phyloP scores from a whole-genome alignment of 2,113 vertebrate genomes.

The Catharus bicknelli region DNA sequence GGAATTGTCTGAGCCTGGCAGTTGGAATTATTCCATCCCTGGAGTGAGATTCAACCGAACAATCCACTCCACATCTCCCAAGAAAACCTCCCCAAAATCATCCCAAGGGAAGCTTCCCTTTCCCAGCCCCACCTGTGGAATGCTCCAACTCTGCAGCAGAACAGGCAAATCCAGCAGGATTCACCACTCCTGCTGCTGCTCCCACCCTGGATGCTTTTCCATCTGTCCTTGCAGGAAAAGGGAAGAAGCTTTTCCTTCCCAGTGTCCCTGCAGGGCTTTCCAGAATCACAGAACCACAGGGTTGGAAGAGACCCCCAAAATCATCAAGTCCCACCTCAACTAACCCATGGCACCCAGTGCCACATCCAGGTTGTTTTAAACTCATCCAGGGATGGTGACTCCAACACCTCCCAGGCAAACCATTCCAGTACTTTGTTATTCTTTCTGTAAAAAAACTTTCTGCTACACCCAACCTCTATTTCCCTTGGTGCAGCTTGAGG shows the following conservation, averaged over 20 bases:
- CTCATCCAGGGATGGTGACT: too few relatives aligned
- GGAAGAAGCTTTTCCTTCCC: too few relatives aligned
- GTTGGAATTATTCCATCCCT: background rate
- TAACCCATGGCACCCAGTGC: too few relatives aligned
- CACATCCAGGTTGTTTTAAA: too few relatives aligned
- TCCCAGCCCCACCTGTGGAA: accelerated
- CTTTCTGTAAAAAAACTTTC: too few relatives aligned
- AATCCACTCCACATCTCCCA: background rate
- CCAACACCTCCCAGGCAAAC: accelerated
- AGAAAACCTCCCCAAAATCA: background rate
- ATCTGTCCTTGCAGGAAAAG: background rate
- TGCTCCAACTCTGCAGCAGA: accelerated
- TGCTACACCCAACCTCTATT: too few relatives aligned
- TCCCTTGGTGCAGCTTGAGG: too few relatives aligned
- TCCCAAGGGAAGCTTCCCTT: background rate
- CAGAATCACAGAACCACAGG: too few relatives aligned
- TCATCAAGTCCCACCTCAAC: too few relatives aligned
- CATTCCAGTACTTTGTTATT: too few relatives aligned
- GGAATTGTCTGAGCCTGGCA: background rate
- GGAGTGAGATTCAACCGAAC: accelerated
- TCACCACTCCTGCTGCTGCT: background rate
- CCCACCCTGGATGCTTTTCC: accelerated
- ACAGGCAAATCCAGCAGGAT: accelerated
- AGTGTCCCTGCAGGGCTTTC: too few relatives aligned
- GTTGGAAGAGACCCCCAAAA: too few relatives aligned